phyloP scores from a whole-genome alignment of 2,113 vertebrate genomes.

The Mirza zaza region DNA sequence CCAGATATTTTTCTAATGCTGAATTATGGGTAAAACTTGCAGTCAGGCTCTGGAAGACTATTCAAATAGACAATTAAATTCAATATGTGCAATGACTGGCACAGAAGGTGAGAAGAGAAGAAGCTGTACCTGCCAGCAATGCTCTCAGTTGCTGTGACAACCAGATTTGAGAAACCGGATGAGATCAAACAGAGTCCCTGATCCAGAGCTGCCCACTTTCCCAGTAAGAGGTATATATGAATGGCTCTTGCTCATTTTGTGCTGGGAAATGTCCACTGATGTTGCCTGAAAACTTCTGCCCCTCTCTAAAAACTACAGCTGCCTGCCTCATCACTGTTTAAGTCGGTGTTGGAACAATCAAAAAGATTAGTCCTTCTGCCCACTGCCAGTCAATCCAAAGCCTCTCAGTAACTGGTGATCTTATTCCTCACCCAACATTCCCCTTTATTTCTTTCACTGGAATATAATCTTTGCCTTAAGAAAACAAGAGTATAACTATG shows the following conservation, averaged over 20 bases:
- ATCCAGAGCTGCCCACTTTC: background rate
- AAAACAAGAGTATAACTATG: background rate
- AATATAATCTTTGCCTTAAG: background rate
- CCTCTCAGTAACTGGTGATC: background rate
- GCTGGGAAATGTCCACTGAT: background rate
- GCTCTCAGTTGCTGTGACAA: constrained; percentile 82
- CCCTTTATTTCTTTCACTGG: background rate
- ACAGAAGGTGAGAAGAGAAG: constrained; percentile 55
- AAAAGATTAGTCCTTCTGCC: background rate
- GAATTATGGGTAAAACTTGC: constrained; percentile 52
- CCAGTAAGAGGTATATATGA: background rate
- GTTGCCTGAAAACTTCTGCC: background rate
- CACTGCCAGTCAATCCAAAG: background rate
- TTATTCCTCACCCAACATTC: background rate
- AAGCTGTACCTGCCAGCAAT: constrained; percentile 63
- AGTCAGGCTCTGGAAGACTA: constrained; percentile 60
- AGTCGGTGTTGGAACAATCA: background rate
- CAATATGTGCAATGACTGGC: constrained; percentile 59
- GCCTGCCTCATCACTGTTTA: background rate
- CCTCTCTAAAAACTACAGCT: background rate
- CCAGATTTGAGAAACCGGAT: constrained; percentile 65
- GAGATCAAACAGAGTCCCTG: background rate
- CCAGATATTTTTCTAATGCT: constrained; percentile 45
- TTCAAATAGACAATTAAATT: constrained; percentile 76
- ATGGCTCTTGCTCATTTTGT: background rate